Percentiles rank a stretch among this genome's conserved stretches.
Evolutionary conservation across 2,113 vertebrate genomes (phyloP).

Genomic region (Craseonycteris thonglongyai): DNA sequence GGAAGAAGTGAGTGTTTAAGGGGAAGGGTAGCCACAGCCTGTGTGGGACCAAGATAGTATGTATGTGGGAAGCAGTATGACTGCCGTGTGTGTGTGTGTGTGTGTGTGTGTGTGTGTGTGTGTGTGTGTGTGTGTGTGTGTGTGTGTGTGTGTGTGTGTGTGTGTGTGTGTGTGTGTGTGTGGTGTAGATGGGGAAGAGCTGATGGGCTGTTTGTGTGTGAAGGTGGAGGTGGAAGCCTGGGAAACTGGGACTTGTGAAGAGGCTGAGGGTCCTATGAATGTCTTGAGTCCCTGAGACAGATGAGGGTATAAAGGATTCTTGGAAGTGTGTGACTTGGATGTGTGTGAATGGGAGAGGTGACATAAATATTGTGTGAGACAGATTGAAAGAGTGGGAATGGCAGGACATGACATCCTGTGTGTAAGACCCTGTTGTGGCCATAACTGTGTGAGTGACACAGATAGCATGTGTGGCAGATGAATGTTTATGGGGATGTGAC

Average conservation of each 20-base stretch:
- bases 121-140: background rate
- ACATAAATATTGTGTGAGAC: background rate
- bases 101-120: background rate
- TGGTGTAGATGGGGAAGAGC: background rate
- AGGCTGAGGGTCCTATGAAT: background rate
- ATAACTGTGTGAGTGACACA: background rate
- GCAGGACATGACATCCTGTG: background rate
- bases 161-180: conserved; percentile 8
- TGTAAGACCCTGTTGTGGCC: background rate
- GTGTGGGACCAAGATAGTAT: conserved; percentile 16
- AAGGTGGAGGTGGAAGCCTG: background rate
- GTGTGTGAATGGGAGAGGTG: background rate
- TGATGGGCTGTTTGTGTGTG: background rate
- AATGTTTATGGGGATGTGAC: conserved; percentile 19
- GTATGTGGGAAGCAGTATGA: conserved; percentile 24
- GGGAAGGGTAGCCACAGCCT: background rate
- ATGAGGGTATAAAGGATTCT: background rate
- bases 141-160: background rate
- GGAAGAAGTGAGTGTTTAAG: conserved; percentile 89
- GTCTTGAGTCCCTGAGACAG: background rate
- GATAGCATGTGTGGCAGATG: conserved; percentile 3
- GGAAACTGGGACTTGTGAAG: background rate
- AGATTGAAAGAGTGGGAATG: background rate
- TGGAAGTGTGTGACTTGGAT: background rate
- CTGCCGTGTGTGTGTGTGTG: background rate